A percentile compares a stretch with the other conserved stretches of the same genome.
Evolutionary conservation across 2,113 vertebrate species (phyloP).

Genomic region (Setophaga kirtlandii): DNA sequence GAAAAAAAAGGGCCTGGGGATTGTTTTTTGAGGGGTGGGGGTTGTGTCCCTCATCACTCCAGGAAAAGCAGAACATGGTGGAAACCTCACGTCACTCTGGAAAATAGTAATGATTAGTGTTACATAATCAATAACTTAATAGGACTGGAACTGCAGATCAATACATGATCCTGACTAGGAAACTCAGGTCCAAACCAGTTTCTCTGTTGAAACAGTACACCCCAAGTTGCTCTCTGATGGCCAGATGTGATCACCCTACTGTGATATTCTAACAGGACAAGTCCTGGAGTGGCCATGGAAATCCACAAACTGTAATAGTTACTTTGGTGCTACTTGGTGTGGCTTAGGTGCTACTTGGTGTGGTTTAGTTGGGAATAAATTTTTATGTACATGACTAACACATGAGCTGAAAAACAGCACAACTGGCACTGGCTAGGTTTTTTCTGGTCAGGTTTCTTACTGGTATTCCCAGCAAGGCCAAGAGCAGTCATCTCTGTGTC

Average conservation of each 20-base stretch:
- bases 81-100: background rate
- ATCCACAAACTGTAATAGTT: background rate
- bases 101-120: background rate
- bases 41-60: background rate
- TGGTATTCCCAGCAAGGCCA: background rate
- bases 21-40: accelerated
- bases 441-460: background rate
- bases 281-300: background rate
- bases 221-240: background rate
- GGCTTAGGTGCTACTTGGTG: background rate
- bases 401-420: background rate
- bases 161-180: background rate
- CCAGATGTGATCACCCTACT: background rate
- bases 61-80: background rate
- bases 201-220: background rate
- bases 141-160: background rate
- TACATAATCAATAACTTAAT: background rate
- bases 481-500: background rate
- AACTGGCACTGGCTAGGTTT: background rate
- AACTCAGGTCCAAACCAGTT: background rate
- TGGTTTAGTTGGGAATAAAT: background rate
- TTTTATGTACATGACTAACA: background rate
- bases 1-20: background rate
- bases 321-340: background rate
- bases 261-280: background rate